A percentile compares a stretch with the other conserved stretches of the same genome.
phyloP scores from a whole-genome alignment of 1,140 invertebrate genomes.

The Papilio polytes region DNA sequence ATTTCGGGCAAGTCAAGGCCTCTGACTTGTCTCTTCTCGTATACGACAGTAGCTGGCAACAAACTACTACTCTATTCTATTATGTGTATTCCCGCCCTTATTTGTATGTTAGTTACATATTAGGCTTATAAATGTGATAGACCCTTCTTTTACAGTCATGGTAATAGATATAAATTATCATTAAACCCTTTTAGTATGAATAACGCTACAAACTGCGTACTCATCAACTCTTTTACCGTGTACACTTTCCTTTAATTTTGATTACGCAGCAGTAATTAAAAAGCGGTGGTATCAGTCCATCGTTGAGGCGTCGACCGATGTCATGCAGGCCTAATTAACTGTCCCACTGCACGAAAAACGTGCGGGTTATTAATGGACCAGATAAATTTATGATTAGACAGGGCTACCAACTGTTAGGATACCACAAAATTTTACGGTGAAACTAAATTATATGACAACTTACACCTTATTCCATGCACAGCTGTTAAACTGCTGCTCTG shows the following conservation, averaged over 20 bases:
- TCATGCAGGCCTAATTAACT: constrained; percentile 35
- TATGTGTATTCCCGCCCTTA: too few relatives aligned
- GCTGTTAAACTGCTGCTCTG: not conserved
- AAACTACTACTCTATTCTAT: too few relatives aligned
- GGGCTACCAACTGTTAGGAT: constrained; percentile 15
- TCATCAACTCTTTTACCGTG: not conserved
- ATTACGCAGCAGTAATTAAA: constrained; percentile 20
- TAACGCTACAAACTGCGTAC: not conserved
- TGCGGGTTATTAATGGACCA: constrained; percentile 30
- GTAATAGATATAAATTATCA: not conserved
- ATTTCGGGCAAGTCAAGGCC: too few relatives aligned
- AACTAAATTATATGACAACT: not conserved
- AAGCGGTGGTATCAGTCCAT: constrained; percentile 28
- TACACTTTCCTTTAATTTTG: not conserved
- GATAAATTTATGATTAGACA: constrained; percentile 30
- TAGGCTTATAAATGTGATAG: too few relatives aligned
- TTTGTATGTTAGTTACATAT: too few relatives aligned
- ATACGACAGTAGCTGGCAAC: too few relatives aligned
- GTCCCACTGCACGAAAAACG: constrained; percentile 26
- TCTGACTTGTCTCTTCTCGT: too few relatives aligned
- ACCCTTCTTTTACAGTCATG: not conserved
- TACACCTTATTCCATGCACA: not conserved
- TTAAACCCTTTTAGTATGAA: not conserved
- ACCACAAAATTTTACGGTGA: not conserved
- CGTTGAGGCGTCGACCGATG: constrained; percentile 24